Base-by-base conservation (phyloP, 2,797 vertebrate species). In the Acanthurus leucopareius region DNA sequence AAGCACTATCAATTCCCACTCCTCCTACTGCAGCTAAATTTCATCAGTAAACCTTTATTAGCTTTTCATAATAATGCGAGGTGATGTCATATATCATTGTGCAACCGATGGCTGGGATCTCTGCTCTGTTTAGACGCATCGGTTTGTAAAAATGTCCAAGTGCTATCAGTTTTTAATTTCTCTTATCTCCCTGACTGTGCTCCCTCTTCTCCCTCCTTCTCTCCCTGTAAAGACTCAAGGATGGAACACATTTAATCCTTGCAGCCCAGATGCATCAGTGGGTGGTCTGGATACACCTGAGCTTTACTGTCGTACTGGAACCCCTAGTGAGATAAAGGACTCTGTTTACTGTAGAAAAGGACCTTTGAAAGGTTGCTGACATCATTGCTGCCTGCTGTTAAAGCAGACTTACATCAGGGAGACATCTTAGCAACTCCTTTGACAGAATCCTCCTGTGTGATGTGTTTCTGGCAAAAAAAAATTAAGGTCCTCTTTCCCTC, bases 221-320 rank as follows among this genome's bases (percentile, higher is more conserved):
- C 44, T 60, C 58, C 60, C 58, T 60, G 48, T 4, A 20, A 69
- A 45, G 71, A 79, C 54, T 67, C 58, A 16, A 67, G 66, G 73
- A 73, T 80, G 74, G 44, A 71, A 69, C 45, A 17, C 2, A 8
- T 60, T 52, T 72, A 22, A 68, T 32, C 71, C 35, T 65, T 45
- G 68, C 51, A 75, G 80, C 59, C 58, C 63, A 77, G 67, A 79
- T 72, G 78, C 68, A 76, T 80, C 83, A 76, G 83, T 69, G 48
- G 88, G 83, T 73, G 85, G 81, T 79, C 74, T 75, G 25, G 73
- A 80, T 35, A 61, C 71, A 85, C 61, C 77, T 69, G 73, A 75
- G 79, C 57, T 70, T 52, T 77, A 51, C 65, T 71, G 75, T 69
- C 59, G 65, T 32, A 15, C 10, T 42, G 59, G 42, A 84, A 56